A percentile compares a stretch with the other conserved stretches of the same genome.
phyloP scores from a whole-genome alignment of 2,113 vertebrate species.

The Amblyornis subalaris region DNA sequence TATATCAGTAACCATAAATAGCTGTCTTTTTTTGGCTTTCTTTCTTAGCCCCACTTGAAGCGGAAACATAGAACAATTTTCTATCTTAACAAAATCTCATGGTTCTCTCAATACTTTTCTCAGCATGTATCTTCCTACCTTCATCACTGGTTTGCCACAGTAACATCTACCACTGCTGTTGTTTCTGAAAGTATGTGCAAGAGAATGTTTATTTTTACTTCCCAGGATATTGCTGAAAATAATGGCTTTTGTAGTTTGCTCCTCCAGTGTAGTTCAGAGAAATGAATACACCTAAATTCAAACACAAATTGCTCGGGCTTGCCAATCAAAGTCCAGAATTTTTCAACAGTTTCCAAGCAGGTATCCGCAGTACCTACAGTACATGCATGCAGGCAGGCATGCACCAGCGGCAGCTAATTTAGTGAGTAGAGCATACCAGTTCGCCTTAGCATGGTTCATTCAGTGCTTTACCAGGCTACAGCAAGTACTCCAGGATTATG shows the following conservation, averaged over 20 bases:
- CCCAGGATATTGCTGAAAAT: not conserved
- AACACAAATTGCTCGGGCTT: not conserved
- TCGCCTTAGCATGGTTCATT: not conserved
- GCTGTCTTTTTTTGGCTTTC: not conserved
- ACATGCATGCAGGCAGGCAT: not conserved
- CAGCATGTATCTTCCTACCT: not conserved
- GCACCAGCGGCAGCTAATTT: not conserved
- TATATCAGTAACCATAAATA: not conserved
- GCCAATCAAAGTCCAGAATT: not conserved
- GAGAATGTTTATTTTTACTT: not conserved
- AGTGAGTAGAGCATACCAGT: not conserved
- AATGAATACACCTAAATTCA: not conserved
- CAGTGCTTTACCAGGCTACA: not conserved
- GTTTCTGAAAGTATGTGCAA: not conserved
- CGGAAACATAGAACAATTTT: not conserved
- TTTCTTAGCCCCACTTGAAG: not conserved
- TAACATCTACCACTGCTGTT: not conserved
- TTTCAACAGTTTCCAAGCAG: not conserved
- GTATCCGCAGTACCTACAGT: not conserved
- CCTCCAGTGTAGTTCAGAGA: not conserved
- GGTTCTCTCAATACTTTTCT: not conserved
- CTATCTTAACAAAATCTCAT: not conserved
- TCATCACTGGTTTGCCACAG: not conserved
- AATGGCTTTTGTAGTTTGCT: not conserved
- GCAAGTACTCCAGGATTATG: not conserved